These are phyloP conservation scores for Tortrix viridana DNA, from an alignment of 2,888 invertebrate species.

Conservation along the genomic window DNA sequence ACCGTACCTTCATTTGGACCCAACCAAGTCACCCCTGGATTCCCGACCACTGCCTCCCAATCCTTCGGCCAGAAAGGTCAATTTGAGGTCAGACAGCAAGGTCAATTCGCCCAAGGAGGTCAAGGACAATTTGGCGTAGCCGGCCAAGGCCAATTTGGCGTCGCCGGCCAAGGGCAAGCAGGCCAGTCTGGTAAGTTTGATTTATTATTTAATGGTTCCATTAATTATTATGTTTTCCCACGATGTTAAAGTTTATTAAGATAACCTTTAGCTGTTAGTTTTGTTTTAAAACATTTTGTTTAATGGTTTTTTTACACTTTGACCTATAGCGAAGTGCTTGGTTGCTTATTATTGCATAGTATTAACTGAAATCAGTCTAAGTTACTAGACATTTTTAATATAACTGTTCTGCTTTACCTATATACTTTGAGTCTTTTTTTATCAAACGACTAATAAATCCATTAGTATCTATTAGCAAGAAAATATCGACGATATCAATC, in stretches of 20 bases:
- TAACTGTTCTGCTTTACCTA: no score
- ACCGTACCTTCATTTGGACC: slow-evolving; percentile 53
- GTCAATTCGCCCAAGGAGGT: slow-evolving; percentile 47
- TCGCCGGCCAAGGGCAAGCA: slow-evolving; percentile 22
- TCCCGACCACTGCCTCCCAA: slow-evolving; percentile 47
- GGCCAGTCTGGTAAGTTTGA: slow-evolving; percentile 19
- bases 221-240: no score
- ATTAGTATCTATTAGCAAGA: no score
- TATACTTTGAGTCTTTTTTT: no score
- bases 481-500: no score
- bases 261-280: no score
- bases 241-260: no score
- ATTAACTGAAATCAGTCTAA: no score
- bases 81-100: slow-evolving; percentile 49
- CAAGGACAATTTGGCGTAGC: slow-evolving; percentile 49
- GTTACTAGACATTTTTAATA: no score
- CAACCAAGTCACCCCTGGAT: slow-evolving; percentile 61
- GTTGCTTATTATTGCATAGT: not conserved
- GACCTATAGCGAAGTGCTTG: not conserved
- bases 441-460: no score
- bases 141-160: slow-evolving; percentile 31
- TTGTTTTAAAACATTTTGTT: not conserved
- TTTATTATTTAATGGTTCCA: no score
- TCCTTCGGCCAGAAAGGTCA: slow-evolving; percentile 53
- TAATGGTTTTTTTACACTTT: not conserved